A percentile compares a stretch with the other conserved stretches of the same genome.
These are phyloP conservation scores for Pluvialis apricaria DNA, from an alignment of 2,113 vertebrate genomes.

Conservation along the genomic window DNA sequence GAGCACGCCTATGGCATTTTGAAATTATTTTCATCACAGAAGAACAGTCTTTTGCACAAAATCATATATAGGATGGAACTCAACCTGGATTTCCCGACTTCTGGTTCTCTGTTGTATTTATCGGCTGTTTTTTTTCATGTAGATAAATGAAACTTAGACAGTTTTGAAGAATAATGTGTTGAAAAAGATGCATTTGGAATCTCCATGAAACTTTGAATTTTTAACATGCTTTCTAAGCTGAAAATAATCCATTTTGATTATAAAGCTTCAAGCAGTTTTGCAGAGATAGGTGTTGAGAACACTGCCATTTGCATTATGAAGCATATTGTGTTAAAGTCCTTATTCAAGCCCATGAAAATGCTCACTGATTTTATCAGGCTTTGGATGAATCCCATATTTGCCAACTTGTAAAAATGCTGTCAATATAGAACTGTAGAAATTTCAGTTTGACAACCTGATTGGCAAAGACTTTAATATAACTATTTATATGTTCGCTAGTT, in stretches of 20 bases:
- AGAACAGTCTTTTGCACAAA: not conserved
- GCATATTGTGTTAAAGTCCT: not conserved
- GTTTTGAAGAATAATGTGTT: not conserved
- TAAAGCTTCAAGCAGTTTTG: not conserved
- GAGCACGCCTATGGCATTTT: not conserved
- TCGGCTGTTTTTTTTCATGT: not conserved
- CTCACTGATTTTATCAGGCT: not conserved
- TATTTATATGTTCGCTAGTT: not conserved
- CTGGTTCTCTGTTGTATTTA: not conserved
- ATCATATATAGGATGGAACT: not conserved
- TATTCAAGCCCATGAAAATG: not conserved
- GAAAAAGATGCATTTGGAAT: not conserved
- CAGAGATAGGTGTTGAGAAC: not conserved
- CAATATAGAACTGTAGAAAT: not conserved
- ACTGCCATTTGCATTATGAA: not conserved
- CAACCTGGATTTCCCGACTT: not conserved
- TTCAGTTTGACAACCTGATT: not conserved
- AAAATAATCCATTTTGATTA: not conserved
- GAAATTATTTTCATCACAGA: not conserved
- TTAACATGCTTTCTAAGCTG: not conserved
- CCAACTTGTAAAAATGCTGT: slow-evolving; percentile 27
- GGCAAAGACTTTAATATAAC: not conserved
- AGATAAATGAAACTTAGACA: not conserved
- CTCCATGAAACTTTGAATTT: not conserved
- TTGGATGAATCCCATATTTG: slow-evolving; percentile 8